These are phyloP conservation scores for Boloria euphrosyne DNA, from an alignment of 2,888 invertebrate species.

Conservation along the genomic window DNA sequence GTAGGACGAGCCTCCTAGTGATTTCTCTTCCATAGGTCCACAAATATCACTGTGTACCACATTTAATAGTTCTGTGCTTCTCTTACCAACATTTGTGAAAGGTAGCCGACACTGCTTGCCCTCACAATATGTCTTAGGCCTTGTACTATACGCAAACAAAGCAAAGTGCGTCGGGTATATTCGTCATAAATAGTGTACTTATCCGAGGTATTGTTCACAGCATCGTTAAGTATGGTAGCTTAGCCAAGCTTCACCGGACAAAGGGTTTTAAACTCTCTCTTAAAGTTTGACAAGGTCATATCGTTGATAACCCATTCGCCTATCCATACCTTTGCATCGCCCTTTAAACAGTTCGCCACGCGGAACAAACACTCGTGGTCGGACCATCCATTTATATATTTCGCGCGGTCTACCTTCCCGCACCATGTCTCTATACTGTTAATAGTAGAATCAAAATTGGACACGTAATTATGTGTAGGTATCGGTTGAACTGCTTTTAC, in stretches of 20 bases:
- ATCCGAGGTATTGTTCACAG: conserved; percentile 41
- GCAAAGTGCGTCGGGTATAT: conserved; percentile 44
- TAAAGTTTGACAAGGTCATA: conserved; percentile 43
- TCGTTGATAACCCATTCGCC: conserved; percentile 42
- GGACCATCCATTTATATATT: conserved; percentile 35
- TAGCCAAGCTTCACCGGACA: conserved; percentile 40
- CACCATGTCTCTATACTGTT: conserved; percentile 44
- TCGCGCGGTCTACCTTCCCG: conserved; percentile 41
- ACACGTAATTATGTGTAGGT: conserved; percentile 16
- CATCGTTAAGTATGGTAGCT: conserved; percentile 40
- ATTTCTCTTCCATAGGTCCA: too few species aligned
- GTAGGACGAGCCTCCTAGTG: too few species aligned
- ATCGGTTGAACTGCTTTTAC: neutral
- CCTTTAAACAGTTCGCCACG: conserved; percentile 35
- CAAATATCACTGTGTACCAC: too few species aligned
- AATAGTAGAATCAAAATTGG: conserved; percentile 43
- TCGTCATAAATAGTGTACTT: conserved; percentile 44
- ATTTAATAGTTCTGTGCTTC: too few species aligned
- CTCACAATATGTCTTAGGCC: too few species aligned
- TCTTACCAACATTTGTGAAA: too few species aligned
- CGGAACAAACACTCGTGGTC: conserved; percentile 40
- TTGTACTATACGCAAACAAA: conserved; percentile 41
- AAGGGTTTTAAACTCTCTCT: conserved; percentile 41
- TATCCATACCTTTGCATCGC: conserved; percentile 42
- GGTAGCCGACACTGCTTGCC: too few species aligned